phyloP scores from a whole-genome alignment of 2,888 invertebrate species.

The Mycogona germanica region DNA sequence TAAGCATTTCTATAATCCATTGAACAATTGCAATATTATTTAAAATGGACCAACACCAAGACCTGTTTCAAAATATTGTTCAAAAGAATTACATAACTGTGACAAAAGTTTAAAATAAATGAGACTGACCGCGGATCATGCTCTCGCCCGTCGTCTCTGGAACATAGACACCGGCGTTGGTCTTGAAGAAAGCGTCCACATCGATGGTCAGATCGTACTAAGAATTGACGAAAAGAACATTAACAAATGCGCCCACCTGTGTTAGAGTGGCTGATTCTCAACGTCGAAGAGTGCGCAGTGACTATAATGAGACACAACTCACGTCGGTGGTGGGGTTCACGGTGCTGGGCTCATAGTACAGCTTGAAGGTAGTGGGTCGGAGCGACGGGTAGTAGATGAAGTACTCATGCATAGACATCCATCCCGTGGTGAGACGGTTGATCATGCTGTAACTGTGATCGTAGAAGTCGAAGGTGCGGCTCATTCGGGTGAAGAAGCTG shows the following conservation, averaged over 20 bases:
- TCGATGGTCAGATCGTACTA: conserved; percentile 10
- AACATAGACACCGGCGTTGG: not conserved
- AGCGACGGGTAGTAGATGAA: conserved; percentile 13
- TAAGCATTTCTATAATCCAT: not conserved
- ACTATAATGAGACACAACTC: not conserved
- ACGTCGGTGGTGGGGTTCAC: conserved; percentile 16
- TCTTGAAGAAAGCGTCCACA: conserved; percentile 5
- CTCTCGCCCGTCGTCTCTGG: conserved; percentile 1
- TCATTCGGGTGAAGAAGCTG: conserved; percentile 14
- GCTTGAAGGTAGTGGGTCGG: conserved; percentile 12
- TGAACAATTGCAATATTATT: not conserved
- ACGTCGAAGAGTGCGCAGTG: not conserved
- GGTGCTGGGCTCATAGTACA: conserved; percentile 8
- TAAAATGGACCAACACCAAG: not conserved
- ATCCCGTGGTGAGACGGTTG: conserved; percentile 7
- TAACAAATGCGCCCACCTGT: no score
- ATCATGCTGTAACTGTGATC: conserved; percentile 7
- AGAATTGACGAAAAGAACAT: not conserved
- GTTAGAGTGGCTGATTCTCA: no score
- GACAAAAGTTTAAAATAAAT: not conserved
- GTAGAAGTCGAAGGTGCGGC: conserved; percentile 3
- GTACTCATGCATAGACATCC: conserved; percentile 13
- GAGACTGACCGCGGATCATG: not conserved
- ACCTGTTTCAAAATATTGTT: no score
- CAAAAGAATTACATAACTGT: not conserved